Percentiles rank a stretch among this genome's conserved stretches.
phyloP scores from a whole-genome alignment of 2,113 vertebrate genomes.

The Sula dactylatra region DNA sequence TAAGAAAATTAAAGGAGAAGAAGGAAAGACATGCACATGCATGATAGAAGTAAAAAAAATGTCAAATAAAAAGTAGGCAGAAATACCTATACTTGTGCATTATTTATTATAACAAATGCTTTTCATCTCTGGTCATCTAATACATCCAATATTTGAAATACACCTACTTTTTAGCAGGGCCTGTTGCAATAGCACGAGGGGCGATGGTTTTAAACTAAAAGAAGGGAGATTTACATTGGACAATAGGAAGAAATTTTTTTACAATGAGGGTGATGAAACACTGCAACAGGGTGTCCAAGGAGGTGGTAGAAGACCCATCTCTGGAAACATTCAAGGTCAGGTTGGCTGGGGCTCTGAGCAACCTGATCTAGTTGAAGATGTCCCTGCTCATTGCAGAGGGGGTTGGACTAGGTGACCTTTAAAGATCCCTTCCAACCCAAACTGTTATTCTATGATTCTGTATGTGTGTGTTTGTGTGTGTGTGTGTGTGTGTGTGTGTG shows the following conservation, averaged over 20 bases:
- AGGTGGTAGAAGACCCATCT: background rate
- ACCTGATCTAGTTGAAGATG: background rate
- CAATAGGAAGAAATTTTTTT: background rate
- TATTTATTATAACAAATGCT: background rate
- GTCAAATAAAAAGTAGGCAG: background rate
- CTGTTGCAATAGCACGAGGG: background rate
- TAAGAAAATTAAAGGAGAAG: background rate
- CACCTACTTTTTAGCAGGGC: background rate
- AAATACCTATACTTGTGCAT: background rate
- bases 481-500: accelerated
- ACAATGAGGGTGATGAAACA: background rate
- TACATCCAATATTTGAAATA: background rate
- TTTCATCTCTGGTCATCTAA: background rate
- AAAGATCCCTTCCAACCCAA: background rate
- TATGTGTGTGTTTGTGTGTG: no score
- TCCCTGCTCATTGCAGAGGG: background rate
- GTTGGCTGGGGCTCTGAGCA: background rate
- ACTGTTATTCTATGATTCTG: background rate
- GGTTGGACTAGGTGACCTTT: background rate
- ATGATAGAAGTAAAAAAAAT: background rate
- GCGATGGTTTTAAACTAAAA: background rate
- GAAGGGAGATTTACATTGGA: background rate
- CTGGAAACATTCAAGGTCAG: background rate
- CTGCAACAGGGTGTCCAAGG: background rate
- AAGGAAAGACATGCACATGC: background rate